Base-by-base conservation (phyloP, 1,140 invertebrate species). In the Drosophila kepulauana region DNA sequence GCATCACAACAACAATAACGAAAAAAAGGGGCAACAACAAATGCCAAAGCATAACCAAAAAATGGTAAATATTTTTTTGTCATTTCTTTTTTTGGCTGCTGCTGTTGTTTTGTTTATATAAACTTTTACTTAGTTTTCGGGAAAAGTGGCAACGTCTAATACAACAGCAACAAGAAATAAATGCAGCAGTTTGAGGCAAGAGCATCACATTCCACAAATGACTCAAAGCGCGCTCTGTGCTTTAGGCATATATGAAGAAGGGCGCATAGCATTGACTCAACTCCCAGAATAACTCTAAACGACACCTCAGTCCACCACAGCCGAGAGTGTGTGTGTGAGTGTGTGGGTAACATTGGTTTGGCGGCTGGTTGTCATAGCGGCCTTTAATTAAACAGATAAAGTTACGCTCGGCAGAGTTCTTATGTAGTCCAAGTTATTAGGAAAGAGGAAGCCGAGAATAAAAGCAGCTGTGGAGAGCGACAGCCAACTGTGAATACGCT, bases 351-450 rank as follows among this genome's bases (percentile, higher is more conserved):
- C 35, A 10, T 38, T 38, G 35, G 35, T 38, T 38, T 38, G 35
- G n/a, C 41, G 13, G 6, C 10, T 67, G 30, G 66, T 73, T 81
- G 77, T 65, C 77, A 78, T 78, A 51, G 64, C 25, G 56, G 57
- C 67, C 80, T 66, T 80, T 88, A 88, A 88, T 88, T 88, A 88
- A 89, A 73, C 65, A 54, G 25, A 74, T 78, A 70, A 54, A 70
- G 78, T 51, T 63, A 51, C 16, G 33, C 15, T 15, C 28, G 7
- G 16, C 41, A 49, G 20, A 46, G 15, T 30, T 43, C n/a, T 16
- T 48, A 41, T 8, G 13, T 20, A 10, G n/a, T 13, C 7, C n/a
- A 13, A 52, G 5, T 38, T 52, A 65, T 43, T 16, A 16, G 7
- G 28, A 49, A 28, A 38, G 16, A 2, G 45, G 38, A 58, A 25